Percentiles rank a stretch among this genome's conserved stretches.
phyloP scores from a whole-genome alignment of 2,113 vertebrate species.

The Cygnus atratus region DNA sequence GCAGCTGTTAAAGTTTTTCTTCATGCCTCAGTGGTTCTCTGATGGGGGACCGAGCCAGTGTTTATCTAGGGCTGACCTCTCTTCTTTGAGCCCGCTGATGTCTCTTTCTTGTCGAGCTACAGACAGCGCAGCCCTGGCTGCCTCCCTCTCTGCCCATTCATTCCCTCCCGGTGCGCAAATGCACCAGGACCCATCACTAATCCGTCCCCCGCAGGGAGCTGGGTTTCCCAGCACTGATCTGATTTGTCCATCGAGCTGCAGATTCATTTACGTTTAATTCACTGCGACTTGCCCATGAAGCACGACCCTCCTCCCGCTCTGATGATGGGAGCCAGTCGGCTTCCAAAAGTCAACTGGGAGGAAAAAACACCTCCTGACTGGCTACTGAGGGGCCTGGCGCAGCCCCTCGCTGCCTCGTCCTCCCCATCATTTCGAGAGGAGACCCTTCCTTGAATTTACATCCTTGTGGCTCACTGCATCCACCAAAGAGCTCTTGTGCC shows the following conservation, averaged over 20 bases:
- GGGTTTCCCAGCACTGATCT: neutral
- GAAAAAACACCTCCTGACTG: neutral
- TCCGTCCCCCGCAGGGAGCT: neutral
- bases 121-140: conserved; percentile 3
- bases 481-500: neutral
- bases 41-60: conserved; percentile 32
- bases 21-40: conserved; percentile 42
- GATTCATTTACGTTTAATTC: conserved; percentile 36
- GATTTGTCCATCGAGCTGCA: conserved; percentile 45
- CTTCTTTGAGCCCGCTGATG: neutral
- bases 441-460: neutral
- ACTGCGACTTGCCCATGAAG: neutral
- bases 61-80: conserved; percentile 61
- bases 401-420: neutral
- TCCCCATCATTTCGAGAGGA: neutral
- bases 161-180: neutral
- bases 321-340: neutral
- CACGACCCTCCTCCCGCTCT: neutral
- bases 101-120: neutral
- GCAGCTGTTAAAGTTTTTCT: conserved; percentile 69
- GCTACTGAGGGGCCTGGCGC: rapidly evolving
- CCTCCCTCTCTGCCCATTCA: neutral
- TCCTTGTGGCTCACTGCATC: neutral
- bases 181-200: neutral
- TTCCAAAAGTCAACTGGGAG: conserved; percentile 5